Conservation (phyloP, 2,113 vertebrate genomes). For the Gobiocypris rarus region DNA sequence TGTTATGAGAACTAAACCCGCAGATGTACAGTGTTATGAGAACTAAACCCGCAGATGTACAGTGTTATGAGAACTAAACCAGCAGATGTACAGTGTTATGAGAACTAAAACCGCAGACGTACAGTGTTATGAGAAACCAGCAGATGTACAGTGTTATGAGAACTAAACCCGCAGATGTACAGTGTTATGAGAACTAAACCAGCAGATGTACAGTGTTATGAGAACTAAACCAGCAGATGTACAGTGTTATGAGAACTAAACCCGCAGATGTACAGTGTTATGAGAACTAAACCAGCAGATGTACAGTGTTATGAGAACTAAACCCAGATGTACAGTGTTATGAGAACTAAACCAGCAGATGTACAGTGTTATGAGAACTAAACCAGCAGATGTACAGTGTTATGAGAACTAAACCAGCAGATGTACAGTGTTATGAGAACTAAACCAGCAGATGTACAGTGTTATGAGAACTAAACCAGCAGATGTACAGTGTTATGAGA, state of each 20-base stretch:
- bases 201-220: slow-evolving; percentile 29
- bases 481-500: slow-evolving; percentile 23
- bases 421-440: slow-evolving; percentile 11
- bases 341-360: slow-evolving; percentile 37
- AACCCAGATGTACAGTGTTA: too few species aligned
- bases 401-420: slow-evolving; percentile 34
- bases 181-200: too few species aligned
- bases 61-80: not conserved
- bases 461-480: too few species aligned
- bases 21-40: too few species aligned
- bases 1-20: slow-evolving; percentile 3
- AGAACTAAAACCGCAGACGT: too few species aligned
- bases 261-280: slow-evolving; percentile 30
- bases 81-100: slow-evolving; percentile 29
- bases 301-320: slow-evolving; percentile 1
- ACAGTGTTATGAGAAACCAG: too few species aligned
- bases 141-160: slow-evolving; percentile 23
- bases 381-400: too few species aligned
- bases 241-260: too few species aligned
- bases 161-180: not conserved
- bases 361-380: slow-evolving; percentile 1
- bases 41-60: slow-evolving; percentile 30
- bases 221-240: not conserved
- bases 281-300: slow-evolving; percentile 10
- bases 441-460: too few species aligned